phyloP scores from a whole-genome alignment of 1,140 invertebrate genomes.

The Pentalonia nigronervosa region DNA sequence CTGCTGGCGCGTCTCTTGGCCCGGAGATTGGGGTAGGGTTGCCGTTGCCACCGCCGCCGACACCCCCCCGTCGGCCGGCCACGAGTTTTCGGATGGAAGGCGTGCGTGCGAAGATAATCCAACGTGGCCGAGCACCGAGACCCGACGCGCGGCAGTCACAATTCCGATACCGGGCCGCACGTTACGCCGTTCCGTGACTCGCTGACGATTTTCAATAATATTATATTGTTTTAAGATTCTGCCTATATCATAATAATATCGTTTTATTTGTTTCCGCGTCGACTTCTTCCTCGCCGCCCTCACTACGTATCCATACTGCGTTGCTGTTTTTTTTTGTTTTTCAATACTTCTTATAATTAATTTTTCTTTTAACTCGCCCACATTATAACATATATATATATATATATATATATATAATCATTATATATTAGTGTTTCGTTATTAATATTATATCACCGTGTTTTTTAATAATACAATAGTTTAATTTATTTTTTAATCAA shows the following conservation, averaged over 20 bases:
- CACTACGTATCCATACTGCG: no score
- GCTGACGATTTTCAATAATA: neutral
- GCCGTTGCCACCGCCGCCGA: neutral
- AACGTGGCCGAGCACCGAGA: constrained; percentile 3
- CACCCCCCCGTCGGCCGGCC: neutral
- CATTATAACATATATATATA: no score
- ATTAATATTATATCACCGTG: neutral
- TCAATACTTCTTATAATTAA: no score
- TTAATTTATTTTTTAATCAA: neutral
- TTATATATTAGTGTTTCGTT: neutral
- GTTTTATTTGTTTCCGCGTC: neutral
- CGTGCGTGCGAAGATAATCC: constrained; percentile 34
- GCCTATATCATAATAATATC: neutral
- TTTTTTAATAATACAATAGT: neutral
- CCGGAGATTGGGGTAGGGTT: constrained; percentile 35
- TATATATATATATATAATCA: neutral
- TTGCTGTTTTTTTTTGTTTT: neutral
- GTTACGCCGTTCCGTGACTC: neutral
- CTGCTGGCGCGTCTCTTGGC: neutral
- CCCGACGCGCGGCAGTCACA: constrained; percentile 29
- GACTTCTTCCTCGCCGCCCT: neutral
- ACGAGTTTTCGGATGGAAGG: constrained; percentile 20
- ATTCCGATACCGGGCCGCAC: neutral
- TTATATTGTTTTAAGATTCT: neutral
- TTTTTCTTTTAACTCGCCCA: no score